These are phyloP conservation scores for Synergus japonicus DNA, from an alignment of 2,888 invertebrate species.

Conservation along the genomic window DNA sequence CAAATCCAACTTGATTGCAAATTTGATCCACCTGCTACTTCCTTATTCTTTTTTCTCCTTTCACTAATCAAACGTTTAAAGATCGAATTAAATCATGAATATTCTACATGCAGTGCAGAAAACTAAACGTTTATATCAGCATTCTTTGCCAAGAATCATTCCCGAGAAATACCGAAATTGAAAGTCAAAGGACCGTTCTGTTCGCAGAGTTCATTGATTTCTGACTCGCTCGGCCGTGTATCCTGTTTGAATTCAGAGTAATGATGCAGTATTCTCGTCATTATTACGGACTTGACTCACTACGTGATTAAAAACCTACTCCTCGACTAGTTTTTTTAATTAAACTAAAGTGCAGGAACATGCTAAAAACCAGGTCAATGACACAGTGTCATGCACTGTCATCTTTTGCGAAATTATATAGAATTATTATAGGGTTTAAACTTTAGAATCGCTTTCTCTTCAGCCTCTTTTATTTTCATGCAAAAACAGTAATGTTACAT, in stretches of 20 bases:
- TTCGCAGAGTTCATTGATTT: conserved; percentile 39
- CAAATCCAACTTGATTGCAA: conserved; percentile 18
- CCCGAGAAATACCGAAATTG: conserved; percentile 20
- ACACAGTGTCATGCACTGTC: not conserved
- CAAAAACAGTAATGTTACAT: too few relatives aligned
- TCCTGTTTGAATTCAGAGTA: conserved; percentile 24
- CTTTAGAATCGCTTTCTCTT: too few relatives aligned
- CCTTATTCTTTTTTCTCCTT: conserved; percentile 10
- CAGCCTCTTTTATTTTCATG: too few relatives aligned
- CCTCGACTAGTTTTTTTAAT: not conserved
- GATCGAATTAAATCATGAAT: conserved; percentile 28
- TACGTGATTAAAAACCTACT: conserved; percentile 16
- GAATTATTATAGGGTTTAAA: not conserved
- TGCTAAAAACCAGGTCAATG: not conserved
- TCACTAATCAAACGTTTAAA: conserved; percentile 33
- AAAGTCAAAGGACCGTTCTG: conserved; percentile 28
- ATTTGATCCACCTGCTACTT: not conserved
- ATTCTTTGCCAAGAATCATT: conserved; percentile 14
- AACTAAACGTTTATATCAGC: not conserved
- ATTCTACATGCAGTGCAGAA: not conserved
- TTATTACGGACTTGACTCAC: not conserved
- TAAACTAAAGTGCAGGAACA: not conserved
- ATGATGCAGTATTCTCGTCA: conserved; percentile 15
- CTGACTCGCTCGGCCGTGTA: conserved; percentile 22
- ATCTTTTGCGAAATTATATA: not conserved